Evolutionary conservation across 2,113 vertebrate species (phyloP).

Genomic region (Pleuronectes platessa): DNA sequence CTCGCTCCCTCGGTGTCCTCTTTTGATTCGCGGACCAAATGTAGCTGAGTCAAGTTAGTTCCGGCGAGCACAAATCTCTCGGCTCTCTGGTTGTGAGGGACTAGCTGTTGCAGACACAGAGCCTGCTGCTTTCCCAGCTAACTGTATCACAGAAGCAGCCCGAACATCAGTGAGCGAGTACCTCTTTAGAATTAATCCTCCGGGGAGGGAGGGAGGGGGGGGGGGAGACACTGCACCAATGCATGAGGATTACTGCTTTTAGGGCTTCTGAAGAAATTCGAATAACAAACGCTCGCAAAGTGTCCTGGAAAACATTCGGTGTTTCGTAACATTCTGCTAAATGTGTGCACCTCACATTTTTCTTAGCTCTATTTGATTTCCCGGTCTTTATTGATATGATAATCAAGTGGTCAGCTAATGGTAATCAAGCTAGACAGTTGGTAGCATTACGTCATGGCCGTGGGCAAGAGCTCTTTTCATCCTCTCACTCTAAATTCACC

Average conservation of each 20-base stretch:
- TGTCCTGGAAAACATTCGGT: slow-evolving; percentile 61
- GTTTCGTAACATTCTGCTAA: slow-evolving; percentile 48
- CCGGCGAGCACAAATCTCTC: slow-evolving; percentile 56
- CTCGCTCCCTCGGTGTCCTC: slow-evolving; percentile 35
- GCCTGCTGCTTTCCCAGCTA: slow-evolving; percentile 53
- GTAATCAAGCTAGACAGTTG: slow-evolving; percentile 51
- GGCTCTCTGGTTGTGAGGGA: slow-evolving; percentile 49
- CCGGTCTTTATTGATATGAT: slow-evolving; percentile 71
- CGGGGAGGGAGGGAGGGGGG: not conserved
- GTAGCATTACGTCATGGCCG: slow-evolving; percentile 31
- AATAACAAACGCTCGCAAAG: slow-evolving; percentile 65
- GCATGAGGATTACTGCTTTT: slow-evolving; percentile 75
- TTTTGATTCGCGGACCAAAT: slow-evolving; percentile 63
- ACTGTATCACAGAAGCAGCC: slow-evolving; percentile 69
- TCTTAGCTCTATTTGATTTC: slow-evolving; percentile 53
- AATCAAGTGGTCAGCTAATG: slow-evolving; percentile 72
- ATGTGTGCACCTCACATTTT: slow-evolving; percentile 26
- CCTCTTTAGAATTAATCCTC: slow-evolving; percentile 78
- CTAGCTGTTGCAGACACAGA: slow-evolving; percentile 54
- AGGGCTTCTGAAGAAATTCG: slow-evolving; percentile 72
- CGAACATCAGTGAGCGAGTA: slow-evolving; percentile 69
- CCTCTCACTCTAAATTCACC: slow-evolving; percentile 49
- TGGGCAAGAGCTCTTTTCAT: slow-evolving; percentile 60
- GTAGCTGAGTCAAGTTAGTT: slow-evolving; percentile 67
- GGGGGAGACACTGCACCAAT: slow-evolving; percentile 49